A percentile compares a stretch with the other conserved stretches of the same genome.
Conservation (phyloP, 2,888 invertebrate species). For the Rhaphigaster nebulosa region DNA sequence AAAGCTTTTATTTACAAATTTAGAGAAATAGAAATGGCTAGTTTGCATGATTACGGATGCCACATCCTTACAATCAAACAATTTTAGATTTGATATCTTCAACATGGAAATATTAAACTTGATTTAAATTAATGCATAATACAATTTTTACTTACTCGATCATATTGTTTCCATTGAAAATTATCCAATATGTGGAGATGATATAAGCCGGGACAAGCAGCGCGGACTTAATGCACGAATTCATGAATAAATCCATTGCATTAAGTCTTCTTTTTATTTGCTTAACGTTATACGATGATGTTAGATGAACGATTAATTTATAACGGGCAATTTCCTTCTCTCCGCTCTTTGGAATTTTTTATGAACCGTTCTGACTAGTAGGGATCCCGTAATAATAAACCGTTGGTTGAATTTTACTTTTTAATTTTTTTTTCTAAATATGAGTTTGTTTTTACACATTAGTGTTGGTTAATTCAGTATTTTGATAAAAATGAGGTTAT, state of each 20-base stretch:
- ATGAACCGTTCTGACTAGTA: not conserved
- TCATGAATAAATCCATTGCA: slow-evolving; percentile 26
- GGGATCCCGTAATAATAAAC: too few species aligned
- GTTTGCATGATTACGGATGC: too few species aligned
- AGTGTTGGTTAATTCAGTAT: too few species aligned
- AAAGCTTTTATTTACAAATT: too few species aligned
- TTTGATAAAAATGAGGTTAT: too few species aligned
- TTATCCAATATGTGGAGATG: not conserved
- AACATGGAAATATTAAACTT: too few species aligned
- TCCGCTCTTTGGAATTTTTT: not conserved
- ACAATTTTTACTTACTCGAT: not conserved
- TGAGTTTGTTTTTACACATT: too few species aligned
- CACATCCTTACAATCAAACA: too few species aligned
- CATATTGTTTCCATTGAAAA: not conserved
- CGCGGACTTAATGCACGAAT: not conserved
- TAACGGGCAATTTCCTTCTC: not conserved
- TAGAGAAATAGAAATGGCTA: too few species aligned
- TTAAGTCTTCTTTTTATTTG: not conserved
- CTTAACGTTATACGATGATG: not conserved
- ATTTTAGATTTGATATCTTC: too few species aligned
- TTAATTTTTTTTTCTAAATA: too few species aligned
- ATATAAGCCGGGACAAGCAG: not conserved
- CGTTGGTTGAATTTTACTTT: not conserved
- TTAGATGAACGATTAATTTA: not conserved
- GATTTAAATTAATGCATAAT: too few species aligned